Conservation (phyloP, 2,113 vertebrate species). For the Carettochelys insculpta region DNA sequence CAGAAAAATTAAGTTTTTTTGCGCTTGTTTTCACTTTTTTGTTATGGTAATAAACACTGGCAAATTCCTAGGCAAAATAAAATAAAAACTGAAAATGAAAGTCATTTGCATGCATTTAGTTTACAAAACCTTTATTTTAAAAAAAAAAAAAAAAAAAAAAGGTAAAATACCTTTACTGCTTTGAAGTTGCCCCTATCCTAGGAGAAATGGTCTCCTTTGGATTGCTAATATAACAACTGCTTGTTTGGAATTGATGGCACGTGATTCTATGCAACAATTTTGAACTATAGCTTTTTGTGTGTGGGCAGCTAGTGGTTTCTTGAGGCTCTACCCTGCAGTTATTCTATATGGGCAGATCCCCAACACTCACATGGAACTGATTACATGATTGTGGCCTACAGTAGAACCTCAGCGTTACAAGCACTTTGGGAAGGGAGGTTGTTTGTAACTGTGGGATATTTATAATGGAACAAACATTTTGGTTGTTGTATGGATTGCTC, state of each 20-base stretch:
- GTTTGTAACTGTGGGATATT: no score
- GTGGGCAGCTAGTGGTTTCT: background rate
- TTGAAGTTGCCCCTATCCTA: background rate
- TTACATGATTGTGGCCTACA: background rate
- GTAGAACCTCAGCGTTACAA: no score
- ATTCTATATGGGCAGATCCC: background rate
- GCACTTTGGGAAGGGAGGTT: no score
- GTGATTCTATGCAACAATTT: fast-evolving
- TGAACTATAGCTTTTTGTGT: background rate
- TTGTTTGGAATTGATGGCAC: fast-evolving
- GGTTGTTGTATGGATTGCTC: no score
- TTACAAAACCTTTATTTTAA: background rate
- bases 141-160: no score
- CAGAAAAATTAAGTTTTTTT: no score
- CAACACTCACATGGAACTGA: background rate
- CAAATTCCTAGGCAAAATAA: no score
- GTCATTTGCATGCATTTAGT: background rate
- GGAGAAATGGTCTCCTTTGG: background rate
- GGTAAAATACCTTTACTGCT: background rate
- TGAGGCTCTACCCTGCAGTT: background rate
- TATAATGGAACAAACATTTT: no score
- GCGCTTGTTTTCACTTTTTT: no score
- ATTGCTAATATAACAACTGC: background rate
- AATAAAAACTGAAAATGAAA: no score
- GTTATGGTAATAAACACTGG: no score